phyloP scores from a whole-genome alignment of 2,888 invertebrate species.

The Strigamia maritima region DNA sequence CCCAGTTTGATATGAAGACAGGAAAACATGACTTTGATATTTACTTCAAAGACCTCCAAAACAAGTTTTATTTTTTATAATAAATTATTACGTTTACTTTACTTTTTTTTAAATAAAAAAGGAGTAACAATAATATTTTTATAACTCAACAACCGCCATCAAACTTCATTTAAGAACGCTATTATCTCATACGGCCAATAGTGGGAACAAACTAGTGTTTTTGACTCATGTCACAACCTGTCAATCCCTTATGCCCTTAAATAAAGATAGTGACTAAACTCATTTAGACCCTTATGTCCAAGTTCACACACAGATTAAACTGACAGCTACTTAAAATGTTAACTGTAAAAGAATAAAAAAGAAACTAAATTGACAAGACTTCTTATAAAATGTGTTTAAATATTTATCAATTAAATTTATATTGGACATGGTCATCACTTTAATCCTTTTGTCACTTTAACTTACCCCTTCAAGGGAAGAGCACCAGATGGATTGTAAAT shows the following conservation, averaged over 20 bases:
- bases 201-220: conserved; percentile 19
- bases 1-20: conserved; percentile 2
- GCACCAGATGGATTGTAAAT: not conserved
- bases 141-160: not conserved
- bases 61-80: not conserved
- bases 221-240: conserved; percentile 34
- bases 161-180: not conserved
- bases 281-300: conserved; percentile 25
- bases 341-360: not conserved
- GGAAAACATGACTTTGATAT: not conserved
- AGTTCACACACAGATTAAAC: conserved; percentile 31
- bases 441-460: conserved; percentile 27
- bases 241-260: conserved; percentile 30
- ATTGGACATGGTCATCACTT: conserved; percentile 32
- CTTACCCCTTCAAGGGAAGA: not conserved
- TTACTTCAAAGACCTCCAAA: conserved; percentile 1
- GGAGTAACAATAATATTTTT: not conserved
- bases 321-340: conserved; percentile 20
- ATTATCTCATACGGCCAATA: not conserved
- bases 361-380: conserved; percentile 6
- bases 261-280: not conserved
- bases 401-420: conserved; percentile 9
- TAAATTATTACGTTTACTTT: not conserved
- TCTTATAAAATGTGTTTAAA: conserved; percentile 18
- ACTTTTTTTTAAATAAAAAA: not conserved